Evolutionary conservation across 2,113 vertebrate genomes (phyloP), one percentile per base, ranked within the genome.

Genomic region (Micromys minutus): DNA sequence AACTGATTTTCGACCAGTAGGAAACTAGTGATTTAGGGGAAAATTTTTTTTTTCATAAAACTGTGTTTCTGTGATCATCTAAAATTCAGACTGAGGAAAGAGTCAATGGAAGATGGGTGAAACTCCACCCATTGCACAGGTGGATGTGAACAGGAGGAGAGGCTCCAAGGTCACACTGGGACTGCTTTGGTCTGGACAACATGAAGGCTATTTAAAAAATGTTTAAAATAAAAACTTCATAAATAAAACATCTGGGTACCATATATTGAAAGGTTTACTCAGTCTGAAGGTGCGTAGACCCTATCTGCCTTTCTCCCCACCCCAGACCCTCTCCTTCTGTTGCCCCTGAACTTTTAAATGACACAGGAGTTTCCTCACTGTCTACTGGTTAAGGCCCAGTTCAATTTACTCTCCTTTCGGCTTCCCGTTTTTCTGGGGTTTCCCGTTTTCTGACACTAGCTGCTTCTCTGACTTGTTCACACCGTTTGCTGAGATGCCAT

Each of bases 341-440:
- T 92, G 94, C 97, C 96, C 97, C 97, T 96, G 96, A 96, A 98
- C 95, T 96, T 95, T 77, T 97, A 96, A 75, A 97, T 59, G 97
- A 97, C 92, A 98, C 97, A 96, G 97, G 98, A 98, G 95, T 93
- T 94, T 98, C 97, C 97, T 97, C 94, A 96, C 97, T 98, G 97
- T 95, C 97, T 98, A 93, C 96, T 98, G 93, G 98, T 97, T 98
- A 98, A 98, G 98, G 98, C 98, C 97, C 97, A 87, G 97, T 97
- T 98, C 97, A 93, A 97, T 92, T 99, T 99, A 99, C 97, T 99
- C 99, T 97, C 99, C 98, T 99, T 99, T 99, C 71, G 99, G 98
- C 98, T 99, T 99, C 98, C 99, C 99, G 98, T 99, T 99, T 98
- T 99, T 99, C 98, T 99, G 99, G 97, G 98, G 99, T 98, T 99